Base-by-base conservation (phyloP, 2,888 invertebrate genomes). In the Elmis aenea region DNA sequence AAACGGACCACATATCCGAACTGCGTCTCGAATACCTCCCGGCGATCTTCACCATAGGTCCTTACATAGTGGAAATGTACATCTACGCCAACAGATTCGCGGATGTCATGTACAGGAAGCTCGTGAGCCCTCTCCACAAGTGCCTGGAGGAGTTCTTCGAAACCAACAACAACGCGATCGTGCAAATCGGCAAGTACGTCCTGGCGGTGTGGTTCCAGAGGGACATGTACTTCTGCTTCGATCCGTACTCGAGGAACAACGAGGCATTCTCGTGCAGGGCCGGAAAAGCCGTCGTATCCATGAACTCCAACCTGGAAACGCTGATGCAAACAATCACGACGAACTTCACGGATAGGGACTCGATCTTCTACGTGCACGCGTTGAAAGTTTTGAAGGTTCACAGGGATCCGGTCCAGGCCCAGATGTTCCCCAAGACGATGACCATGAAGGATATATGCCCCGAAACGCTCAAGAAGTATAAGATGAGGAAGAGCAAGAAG, bases 151-250 rank as follows among this genome's bases (percentile, higher is more conserved):
- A 71, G 15, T 77, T 77, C 51, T 77, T 77, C 48, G 68, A 65
- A 38, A 71, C 67, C 4, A 73, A 74, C 47, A 57, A 57, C 8
- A 63, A 64, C 43, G 61, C 57, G 5, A 68, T 78, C 33, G 51
- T 81, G 5, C 78, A 80, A 50, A 75, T 82, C 33, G 79, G 76
- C 45, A 75, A 72, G 38, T 73, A 69, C 18, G 58, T 69, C n/a
- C 41, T 81, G 14, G 79, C 72, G 0, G 53, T 81, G 6, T 82
- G 81, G 81, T 70, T 73, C 11, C 79, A 81, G 54, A 70, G 72
- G 16, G 75, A 77, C 22, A 76, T 77, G 70, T 79, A 64, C 54
- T 82, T 78, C 53, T 66, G 76, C 13, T 81, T 81, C 43, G 82
- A 82, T 63, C 78, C 81, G 0, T 81, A 81, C 49, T 72, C 79